Base-by-base conservation (phyloP, 2,113 vertebrate genomes). In the Eptatretus burgeri region DNA sequence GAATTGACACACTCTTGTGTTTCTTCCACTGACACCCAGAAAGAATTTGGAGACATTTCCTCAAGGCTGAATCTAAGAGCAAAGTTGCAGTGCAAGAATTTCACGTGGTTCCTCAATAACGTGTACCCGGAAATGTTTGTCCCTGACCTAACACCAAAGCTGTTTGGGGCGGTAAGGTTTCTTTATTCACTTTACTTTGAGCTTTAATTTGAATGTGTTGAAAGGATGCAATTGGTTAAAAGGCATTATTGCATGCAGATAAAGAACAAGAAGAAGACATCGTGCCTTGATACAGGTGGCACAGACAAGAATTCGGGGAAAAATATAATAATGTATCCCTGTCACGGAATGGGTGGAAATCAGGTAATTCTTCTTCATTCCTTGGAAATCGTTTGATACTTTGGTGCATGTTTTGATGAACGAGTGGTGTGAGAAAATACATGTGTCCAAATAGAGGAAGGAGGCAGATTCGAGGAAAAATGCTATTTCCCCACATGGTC, bases 341-440 rank as follows among this genome's bases (percentile, higher is more conserved):
- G 89, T 74, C 89, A 96, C 12, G 83, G 87, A 68, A 85, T 93
- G 75, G 88, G 88, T 9, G 88, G 89, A 66, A 96, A 96, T 73
- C 89, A 96, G 86, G 89, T 94, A 76, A 60, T n/a, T 60, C 27
- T 41, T 41, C 27, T 5, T 41, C 27, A 41, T 41, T 7, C 27
- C 27, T 41, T 41, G 27, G 27, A 41, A 41, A 41, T 41, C n/a
- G n/a, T n/a, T n/a, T 41, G 27, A 41, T 41, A 5, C 3, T 41
- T 41, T 41, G 27, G 27, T 41, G 3, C 27, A 41, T 41, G 27
- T 41, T 41, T 41, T 41, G 27, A 41, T 41, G 27, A 41, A 41
- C 7, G 27, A 41, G 27, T 41, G 27, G 27, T 41, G 27, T 41
- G 7, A 3, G 7, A 41, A 41, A 41, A 41, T 41, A 7, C 7